phyloP scores from a whole-genome alignment of 2,113 vertebrate species.

The Mola mola region DNA sequence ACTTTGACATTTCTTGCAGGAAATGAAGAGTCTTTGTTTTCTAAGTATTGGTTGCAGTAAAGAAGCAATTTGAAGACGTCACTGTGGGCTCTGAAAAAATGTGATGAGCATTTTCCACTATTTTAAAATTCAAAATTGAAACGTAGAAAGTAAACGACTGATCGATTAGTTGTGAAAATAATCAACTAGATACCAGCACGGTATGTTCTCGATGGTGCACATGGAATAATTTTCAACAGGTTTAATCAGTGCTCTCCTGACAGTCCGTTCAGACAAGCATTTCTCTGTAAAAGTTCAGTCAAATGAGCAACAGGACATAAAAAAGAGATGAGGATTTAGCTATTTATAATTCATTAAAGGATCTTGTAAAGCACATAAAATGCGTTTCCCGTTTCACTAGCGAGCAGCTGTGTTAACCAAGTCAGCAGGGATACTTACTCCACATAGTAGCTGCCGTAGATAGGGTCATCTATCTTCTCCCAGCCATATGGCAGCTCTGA shows the following conservation, averaged over 20 bases:
- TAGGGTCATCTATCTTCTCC: conserved; percentile 99
- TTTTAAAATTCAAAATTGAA: too few relatives aligned
- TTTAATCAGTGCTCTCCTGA: conserved; percentile 1
- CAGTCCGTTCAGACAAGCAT: neutral
- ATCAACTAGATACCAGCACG: too few relatives aligned
- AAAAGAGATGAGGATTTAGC: conserved; percentile 29
- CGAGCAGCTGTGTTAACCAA: conserved; percentile 22
- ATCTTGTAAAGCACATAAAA: conserved; percentile 32
- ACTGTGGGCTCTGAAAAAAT: too few relatives aligned
- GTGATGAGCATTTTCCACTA: too few relatives aligned
- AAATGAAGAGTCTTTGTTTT: too few relatives aligned
- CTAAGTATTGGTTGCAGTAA: too few relatives aligned
- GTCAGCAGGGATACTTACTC: conserved; percentile 89
- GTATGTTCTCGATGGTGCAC: neutral
- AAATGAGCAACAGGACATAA: conserved; percentile 37
- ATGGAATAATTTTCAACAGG: neutral
- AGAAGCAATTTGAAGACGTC: too few relatives aligned
- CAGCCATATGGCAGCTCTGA: conserved; percentile 99
- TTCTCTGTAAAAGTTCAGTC: conserved; percentile 30
- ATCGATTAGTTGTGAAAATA: too few relatives aligned
- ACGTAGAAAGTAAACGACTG: too few relatives aligned
- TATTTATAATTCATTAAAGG: conserved; percentile 46
- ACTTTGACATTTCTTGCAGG: too few relatives aligned
- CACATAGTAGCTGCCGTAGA: conserved; percentile 99
- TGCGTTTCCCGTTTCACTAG: conserved; percentile 39